These are phyloP conservation scores for Gymnoscopelus microlampas DNA, from an alignment of 2,797 vertebrate species.

Conservation along the genomic window DNA sequence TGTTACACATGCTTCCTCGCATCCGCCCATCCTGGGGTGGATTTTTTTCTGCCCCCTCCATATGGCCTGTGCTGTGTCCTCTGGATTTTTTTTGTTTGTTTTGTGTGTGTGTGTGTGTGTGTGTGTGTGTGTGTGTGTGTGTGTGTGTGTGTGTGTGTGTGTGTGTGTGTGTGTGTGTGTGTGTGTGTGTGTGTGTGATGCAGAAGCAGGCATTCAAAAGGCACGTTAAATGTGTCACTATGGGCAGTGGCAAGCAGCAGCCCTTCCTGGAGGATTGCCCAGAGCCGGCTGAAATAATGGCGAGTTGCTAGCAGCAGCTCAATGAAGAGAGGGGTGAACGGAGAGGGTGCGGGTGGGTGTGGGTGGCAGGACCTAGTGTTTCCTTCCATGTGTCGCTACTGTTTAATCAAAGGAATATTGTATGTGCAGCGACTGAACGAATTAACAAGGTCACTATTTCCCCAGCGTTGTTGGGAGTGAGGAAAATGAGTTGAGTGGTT, in stretches of 20 bases:
- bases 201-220: not conserved
- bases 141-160: conserved; percentile 19
- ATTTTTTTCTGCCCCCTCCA: not conserved
- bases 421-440: conserved; percentile 30
- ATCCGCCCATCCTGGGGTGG: conserved; percentile 55
- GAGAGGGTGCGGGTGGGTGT: conserved; percentile 57
- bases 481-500: conserved; percentile 27
- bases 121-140: conserved; percentile 16
- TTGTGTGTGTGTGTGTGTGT: conserved; percentile 24
- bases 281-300: conserved; percentile 63
- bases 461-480: conserved; percentile 9
- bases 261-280: conserved; percentile 24
- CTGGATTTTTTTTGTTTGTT: conserved; percentile 18
- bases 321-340: conserved; percentile 72
- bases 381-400: conserved; percentile 68
- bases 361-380: conserved; percentile 62
- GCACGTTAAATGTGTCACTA: conserved; percentile 21
- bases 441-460: conserved; percentile 41
- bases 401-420: conserved; percentile 52
- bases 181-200: conserved; percentile 11
- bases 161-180: conserved; percentile 16
- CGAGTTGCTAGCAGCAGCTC: conserved; percentile 59
- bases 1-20: conserved; percentile 64
- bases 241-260: not conserved
- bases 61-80: conserved; percentile 12